These are phyloP conservation scores for Cheiracanthium punctorium DNA, from an alignment of 2,888 invertebrate genomes.

Conservation along the genomic window DNA sequence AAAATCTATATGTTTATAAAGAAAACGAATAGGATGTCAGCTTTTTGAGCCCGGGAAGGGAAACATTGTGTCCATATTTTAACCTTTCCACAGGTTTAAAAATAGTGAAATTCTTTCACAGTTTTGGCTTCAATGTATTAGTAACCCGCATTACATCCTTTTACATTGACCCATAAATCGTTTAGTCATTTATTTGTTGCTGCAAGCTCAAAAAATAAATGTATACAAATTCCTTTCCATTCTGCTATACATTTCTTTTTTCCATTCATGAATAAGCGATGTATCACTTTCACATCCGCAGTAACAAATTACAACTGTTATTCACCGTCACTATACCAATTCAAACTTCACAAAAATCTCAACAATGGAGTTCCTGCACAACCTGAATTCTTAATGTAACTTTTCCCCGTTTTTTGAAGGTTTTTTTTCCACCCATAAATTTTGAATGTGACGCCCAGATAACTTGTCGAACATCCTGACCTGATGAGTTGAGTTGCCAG, in stretches of 20 bases:
- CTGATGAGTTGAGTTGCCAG: constrained; percentile 20
- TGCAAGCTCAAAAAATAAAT: not conserved
- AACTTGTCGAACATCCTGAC: constrained; percentile 43
- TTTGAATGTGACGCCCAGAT: constrained; percentile 17
- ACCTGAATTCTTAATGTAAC: constrained; percentile 46
- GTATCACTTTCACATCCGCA: not conserved
- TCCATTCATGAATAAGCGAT: not conserved
- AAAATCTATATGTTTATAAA: too few species aligned
- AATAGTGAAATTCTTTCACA: too few species aligned
- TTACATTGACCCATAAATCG: not conserved
- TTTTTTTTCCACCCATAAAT: not conserved
- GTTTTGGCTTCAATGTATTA: too few species aligned
- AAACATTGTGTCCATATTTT: too few species aligned
- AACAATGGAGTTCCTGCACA: constrained; percentile 46
- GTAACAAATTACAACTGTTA: not conserved
- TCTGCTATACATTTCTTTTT: not conserved
- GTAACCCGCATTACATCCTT: not conserved
- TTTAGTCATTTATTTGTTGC: not conserved
- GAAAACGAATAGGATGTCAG: too few species aligned
- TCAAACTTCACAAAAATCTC: constrained; percentile 1
- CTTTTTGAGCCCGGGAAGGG: too few species aligned
- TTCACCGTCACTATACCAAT: not conserved
- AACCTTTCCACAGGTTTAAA: too few species aligned
- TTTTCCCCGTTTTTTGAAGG: constrained; percentile 10
- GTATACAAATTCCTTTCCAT: not conserved